Base-by-base conservation (phyloP, 92 coral and sea anemone genomes). In the Epizoanthus rinbou region DNA sequence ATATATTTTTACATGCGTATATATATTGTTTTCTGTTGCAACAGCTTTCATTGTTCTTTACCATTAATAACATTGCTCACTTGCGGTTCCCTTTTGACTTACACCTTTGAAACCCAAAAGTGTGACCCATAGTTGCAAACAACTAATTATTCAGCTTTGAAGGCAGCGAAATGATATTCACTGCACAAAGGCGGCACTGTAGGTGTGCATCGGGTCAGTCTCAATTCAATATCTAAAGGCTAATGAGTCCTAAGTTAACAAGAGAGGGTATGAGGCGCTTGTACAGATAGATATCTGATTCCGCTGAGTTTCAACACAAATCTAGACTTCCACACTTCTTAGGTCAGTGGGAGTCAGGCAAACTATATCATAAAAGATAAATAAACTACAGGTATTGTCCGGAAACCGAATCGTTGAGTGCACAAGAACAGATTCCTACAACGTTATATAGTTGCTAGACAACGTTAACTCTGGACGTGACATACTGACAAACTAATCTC, bases 101-200 rank as follows among this genome's bases (percentile, higher is more conserved):
- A 67, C 50, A 67, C 73, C 73, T 15, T 65, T 65, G 70, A 65
- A 65, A 25, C 70, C 43, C 70, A 25, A 67, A 67, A 67, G 52
- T 67, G 21, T 28, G 45, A 67, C 7, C 6, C 73, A 67, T 15
- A n/a, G 35, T 15, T 33, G 73, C 23, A 67, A 67, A 67, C 50
- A 67, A 67, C 52, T 65, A 24, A 25, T 25, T 65, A 65, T 65
- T 65, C 43, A 65, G 18, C n/a, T 65, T 65, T 65, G 70, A 67
- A 33, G 13, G 13, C 47, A 66, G 72, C 72, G 45, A 66, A 66
- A 66, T 66, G 47, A 28, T 66, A 66, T 66, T 66, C 47, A 66
- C 45, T 66, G 72, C 72, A 66, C 72, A 66, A 66, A 66, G 71
- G 71, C 71, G 71, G 9, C 45, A 66, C 71, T 66, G 71, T 66